Evolutionary conservation across 2,888 invertebrate species (phyloP).

Genomic region (Cacoxenus indagator): DNA sequence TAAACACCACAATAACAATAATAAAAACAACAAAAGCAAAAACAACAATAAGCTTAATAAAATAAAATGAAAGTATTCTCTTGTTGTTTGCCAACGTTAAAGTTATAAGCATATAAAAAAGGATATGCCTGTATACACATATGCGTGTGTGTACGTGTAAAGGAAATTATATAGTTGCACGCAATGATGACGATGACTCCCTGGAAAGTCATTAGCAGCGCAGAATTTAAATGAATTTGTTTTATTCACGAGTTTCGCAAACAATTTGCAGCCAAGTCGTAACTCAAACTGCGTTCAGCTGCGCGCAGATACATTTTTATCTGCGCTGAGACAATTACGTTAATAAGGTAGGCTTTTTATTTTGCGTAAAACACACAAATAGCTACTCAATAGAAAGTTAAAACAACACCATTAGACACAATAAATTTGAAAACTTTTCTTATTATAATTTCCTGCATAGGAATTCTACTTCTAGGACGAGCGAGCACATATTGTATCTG

Average conservation of each 20-base stretch:
- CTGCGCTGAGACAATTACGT: no score
- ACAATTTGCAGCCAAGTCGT: background rate
- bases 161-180: constrained; percentile 57
- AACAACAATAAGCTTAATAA: constrained; percentile 1
- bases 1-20: background rate
- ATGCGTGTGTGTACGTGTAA: background rate
- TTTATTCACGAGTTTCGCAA: background rate
- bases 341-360: no score
- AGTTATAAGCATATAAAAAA: background rate
- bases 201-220: constrained; percentile 51
- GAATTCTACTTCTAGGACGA: no score
- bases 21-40: background rate
- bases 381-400: no score
- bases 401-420: no score
- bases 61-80: constrained; percentile 10
- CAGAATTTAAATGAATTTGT: constrained; percentile 40
- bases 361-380: no score
- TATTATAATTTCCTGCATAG: no score
- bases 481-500: no score
- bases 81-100: constrained; percentile 1
- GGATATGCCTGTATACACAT: constrained; percentile 15
- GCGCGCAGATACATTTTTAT: no score
- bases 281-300: no score
- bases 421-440: no score
- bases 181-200: constrained; percentile 57